phyloP scores from a whole-genome alignment of 2,113 vertebrate genomes.

The Thalassoma bifasciatum region DNA sequence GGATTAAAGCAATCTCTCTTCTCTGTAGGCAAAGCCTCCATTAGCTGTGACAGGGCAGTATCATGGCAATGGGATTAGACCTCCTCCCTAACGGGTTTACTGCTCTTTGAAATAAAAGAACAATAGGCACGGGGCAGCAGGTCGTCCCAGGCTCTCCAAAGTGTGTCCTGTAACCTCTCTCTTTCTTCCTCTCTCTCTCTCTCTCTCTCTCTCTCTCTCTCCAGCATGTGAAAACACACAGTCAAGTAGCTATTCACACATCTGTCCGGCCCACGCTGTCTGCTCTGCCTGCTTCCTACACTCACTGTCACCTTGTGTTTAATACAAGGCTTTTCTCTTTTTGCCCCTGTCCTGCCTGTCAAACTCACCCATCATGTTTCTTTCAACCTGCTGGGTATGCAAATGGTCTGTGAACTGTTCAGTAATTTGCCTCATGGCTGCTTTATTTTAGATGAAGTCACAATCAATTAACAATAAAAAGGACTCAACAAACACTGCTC shows the following conservation, averaged over 20 bases:
- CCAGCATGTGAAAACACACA: background rate
- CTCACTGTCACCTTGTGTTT: constrained; percentile 48
- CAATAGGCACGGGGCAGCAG: constrained; percentile 45
- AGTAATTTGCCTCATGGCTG: constrained; percentile 22
- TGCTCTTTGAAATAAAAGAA: constrained; percentile 66
- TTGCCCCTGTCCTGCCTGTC: constrained; percentile 26
- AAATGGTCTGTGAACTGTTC: constrained; percentile 39
- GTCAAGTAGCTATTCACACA: constrained; percentile 14
- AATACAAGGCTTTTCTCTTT: background rate
- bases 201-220: constrained; percentile 11
- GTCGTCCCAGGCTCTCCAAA: constrained; percentile 17
- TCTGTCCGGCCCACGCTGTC: constrained; percentile 30
- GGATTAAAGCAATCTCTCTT: constrained; percentile 72
- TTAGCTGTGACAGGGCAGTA: constrained; percentile 69
- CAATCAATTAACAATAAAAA: constrained; percentile 35
- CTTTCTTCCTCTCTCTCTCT: constrained; percentile 16
- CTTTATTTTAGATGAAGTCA: constrained; percentile 11
- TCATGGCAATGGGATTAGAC: constrained; percentile 72
- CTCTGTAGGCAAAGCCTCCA: constrained; percentile 61
- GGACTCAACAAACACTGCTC: background rate
- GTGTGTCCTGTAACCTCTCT: constrained; percentile 32
- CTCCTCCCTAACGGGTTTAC: constrained; percentile 74
- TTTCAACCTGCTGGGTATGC: constrained; percentile 10
- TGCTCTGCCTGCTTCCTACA: constrained; percentile 32
- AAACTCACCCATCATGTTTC: constrained; percentile 20